A percentile compares a stretch with the other conserved stretches of the same genome.
Conservation (phyloP, 2,797 vertebrate genomes). For the Holocentrus rufus region DNA sequence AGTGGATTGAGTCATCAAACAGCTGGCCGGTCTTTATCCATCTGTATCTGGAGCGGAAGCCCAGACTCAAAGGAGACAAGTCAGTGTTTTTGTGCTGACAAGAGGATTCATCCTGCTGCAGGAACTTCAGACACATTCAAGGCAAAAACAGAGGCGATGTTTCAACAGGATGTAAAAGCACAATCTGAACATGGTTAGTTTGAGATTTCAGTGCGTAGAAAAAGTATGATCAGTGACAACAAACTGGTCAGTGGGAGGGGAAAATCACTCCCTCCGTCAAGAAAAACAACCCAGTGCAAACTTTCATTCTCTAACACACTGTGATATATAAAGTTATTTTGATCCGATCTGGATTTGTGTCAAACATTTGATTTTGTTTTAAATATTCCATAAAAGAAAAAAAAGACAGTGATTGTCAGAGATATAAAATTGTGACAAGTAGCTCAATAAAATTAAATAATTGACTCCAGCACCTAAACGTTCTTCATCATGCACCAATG, state of each 20-base stretch:
- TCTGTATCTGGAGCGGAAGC: not conserved
- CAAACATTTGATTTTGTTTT: not conserved
- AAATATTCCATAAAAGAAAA: not conserved
- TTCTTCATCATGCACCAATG: slow-evolving; percentile 36
- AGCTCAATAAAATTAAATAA: not conserved
- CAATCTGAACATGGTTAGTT: slow-evolving; percentile 19
- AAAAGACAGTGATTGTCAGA: not conserved
- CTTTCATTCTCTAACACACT: not conserved
- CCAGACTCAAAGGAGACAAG: not conserved
- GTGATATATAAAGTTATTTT: not conserved
- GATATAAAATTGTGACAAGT: slow-evolving; percentile 5
- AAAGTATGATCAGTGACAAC: not conserved
- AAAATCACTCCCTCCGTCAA: not conserved
- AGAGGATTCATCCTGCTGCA: not conserved
- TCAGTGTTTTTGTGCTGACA: slow-evolving; percentile 6
- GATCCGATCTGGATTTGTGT: not conserved
- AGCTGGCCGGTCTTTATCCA: not conserved
- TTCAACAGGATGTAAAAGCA: slow-evolving; percentile 20
- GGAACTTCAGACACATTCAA: slow-evolving; percentile 5
- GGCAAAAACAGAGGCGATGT: not conserved
- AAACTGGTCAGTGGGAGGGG: not conserved
- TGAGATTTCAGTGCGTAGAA: not conserved
- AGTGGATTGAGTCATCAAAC: not conserved
- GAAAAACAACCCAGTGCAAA: slow-evolving; percentile 33
- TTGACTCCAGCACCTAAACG: not conserved